Base-by-base conservation (phyloP, 2,113 vertebrate genomes). In the Trichechus manatus region DNA sequence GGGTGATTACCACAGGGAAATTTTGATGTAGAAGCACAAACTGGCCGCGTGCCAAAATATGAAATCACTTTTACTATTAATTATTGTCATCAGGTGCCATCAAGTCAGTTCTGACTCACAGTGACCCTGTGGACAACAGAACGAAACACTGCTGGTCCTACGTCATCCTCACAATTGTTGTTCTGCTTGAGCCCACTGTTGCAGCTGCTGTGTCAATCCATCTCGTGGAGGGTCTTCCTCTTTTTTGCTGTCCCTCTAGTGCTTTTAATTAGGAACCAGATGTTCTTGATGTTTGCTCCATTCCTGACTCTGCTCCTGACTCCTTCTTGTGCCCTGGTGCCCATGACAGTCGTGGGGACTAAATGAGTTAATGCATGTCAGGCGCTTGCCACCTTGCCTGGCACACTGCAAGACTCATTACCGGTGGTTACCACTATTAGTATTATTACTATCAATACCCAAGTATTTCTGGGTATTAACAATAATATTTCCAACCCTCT, bases 321-420 rank as follows among this genome's bases (percentile, higher is more conserved):
- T 39, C 66, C 66, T 77, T 25, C 74, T 77, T 44, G 39, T 77
- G 56, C 39, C 36, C 3, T 39, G 5, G 42, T 0, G 0, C 50
- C 47, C 75, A 20, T 2, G 1, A 0, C 1, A 1, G 20, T 10
- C 44, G 22, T 59, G 23, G 80, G 23, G 20, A 27, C 7, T 7
- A 6, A 61, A 31, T 9, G 0, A 5, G 29, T 20, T 56, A 13
- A 15, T 1, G 1, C 15, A 20, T 2, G 19, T 36, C 9, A 3
- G 22, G 15, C 20, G 25, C 19, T 68, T 17, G 27, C 19, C 11
- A n/a, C 89, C 7, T n/a, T 7, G 25, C 78, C 47, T 9, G 64
- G 53, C n/a, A 88, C 33, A 36, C 1, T 36, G 33, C 29, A 15
- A 78, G 75, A 19, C 27, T 50, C 6, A 8, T 13, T 27, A 10